phyloP scores from a whole-genome alignment of 2,113 vertebrate species.

The Perca schrenkii region DNA sequence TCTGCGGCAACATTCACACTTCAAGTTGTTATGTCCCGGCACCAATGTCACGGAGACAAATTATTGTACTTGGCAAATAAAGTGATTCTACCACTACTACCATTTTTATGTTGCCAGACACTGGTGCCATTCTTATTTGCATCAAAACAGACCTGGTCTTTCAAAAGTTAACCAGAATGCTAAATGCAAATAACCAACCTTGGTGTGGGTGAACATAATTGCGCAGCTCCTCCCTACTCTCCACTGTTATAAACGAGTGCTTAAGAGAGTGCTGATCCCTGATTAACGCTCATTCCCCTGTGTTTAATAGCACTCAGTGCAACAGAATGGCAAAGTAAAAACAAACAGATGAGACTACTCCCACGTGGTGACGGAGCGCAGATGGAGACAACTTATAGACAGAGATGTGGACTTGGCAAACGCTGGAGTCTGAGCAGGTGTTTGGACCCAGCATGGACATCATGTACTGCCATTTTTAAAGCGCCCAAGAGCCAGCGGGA shows the following conservation, averaged over 20 bases:
- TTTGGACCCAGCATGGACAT: conserved; percentile 74
- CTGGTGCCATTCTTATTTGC: conserved; percentile 10
- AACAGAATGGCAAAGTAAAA: conserved; percentile 74
- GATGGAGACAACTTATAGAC: conserved; percentile 78
- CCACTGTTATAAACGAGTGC: conserved; percentile 41
- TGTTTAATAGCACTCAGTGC: conserved; percentile 73
- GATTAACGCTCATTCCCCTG: conserved; percentile 71
- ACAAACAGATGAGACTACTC: conserved; percentile 80
- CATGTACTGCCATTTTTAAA: conserved; percentile 61
- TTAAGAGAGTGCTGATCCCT: conserved; percentile 68
- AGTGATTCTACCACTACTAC: background rate
- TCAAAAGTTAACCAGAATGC: conserved; percentile 45
- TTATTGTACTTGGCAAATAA: background rate
- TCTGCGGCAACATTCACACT: background rate
- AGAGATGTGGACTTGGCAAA: conserved; percentile 72
- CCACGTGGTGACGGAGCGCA: conserved; percentile 68
- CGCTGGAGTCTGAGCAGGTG: conserved; percentile 72
- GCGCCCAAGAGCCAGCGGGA: conserved; percentile 48
- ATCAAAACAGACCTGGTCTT: conserved; percentile 32
- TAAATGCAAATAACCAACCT: conserved; percentile 65
- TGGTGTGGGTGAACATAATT: conserved; percentile 53
- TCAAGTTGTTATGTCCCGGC: background rate
- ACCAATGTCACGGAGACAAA: background rate
- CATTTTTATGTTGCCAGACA: background rate
- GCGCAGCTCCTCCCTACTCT: conserved; percentile 52